These are phyloP conservation scores for Trichomycterus rosablanca DNA, from an alignment of 2,113 vertebrate species.

Conservation along the genomic window DNA sequence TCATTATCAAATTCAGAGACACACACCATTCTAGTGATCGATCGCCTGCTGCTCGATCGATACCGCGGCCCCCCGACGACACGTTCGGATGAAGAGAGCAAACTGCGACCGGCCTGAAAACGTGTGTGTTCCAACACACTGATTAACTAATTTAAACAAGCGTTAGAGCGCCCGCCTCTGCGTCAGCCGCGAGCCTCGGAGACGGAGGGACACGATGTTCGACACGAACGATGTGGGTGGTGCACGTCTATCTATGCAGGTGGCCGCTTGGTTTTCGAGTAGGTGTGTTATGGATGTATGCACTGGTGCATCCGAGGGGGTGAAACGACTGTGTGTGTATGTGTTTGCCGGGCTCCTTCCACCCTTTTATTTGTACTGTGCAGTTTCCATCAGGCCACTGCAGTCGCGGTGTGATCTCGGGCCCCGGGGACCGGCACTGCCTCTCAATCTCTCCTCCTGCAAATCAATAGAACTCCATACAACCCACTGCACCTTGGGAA, in stretches of 20 bases:
- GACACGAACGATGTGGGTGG: background rate
- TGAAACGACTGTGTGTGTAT: background rate
- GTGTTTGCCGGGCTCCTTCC: constrained; percentile 14
- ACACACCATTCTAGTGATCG: constrained; percentile 72
- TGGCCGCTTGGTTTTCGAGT: background rate
- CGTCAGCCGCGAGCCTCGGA: no score
- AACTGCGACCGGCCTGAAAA: constrained; percentile 58
- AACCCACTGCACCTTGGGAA: constrained; percentile 54
- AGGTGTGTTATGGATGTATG: constrained; percentile 21
- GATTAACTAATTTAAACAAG: constrained; percentile 51
- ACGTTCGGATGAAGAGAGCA: constrained; percentile 66
- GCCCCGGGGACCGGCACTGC: constrained; percentile 55
- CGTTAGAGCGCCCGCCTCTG: constrained; percentile 30
- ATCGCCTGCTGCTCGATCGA: constrained; percentile 74
- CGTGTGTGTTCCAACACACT: constrained; percentile 45
- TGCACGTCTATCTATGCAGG: background rate
- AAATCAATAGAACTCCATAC: constrained; percentile 64
- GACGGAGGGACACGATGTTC: constrained; percentile 4
- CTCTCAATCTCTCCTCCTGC: constrained; percentile 47
- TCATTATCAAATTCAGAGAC: constrained; percentile 78
- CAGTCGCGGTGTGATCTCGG: constrained; percentile 51
- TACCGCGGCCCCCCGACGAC: constrained; percentile 62
- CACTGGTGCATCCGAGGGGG: background rate
- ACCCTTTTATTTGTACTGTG: constrained; percentile 48
- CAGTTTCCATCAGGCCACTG: constrained; percentile 59